Evolutionary conservation across 2,797 vertebrate genomes (phyloP).

Genomic region (Pipistrellus pygmaeus): DNA sequence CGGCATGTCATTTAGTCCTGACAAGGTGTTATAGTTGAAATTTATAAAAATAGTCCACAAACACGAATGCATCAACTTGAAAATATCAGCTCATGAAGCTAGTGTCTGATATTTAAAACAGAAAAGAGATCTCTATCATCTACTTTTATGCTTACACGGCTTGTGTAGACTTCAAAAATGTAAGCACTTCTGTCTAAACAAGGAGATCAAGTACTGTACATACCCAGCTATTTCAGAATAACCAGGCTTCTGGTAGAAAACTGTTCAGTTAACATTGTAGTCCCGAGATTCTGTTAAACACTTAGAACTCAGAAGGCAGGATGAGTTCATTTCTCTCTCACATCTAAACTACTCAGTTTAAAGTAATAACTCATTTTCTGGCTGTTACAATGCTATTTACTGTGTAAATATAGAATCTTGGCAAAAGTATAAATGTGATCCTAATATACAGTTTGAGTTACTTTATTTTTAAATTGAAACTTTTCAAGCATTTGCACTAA

Average conservation of each 20-base stretch:
- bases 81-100: conserved; percentile 47
- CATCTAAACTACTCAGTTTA: conserved; percentile 35
- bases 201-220: neutral
- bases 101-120: conserved; percentile 53
- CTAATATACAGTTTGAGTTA: neutral
- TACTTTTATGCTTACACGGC: neutral
- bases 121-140: conserved; percentile 5
- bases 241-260: conserved; percentile 18
- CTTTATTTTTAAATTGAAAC: conserved; percentile 23
- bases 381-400: neutral
- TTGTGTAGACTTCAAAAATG: conserved; percentile 24
- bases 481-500: conserved; percentile 57
- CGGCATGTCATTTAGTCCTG: neutral
- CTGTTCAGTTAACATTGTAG: neutral
- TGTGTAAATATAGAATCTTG: conserved; percentile 26
- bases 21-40: neutral
- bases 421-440: conserved; percentile 1
- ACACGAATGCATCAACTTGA: conserved; percentile 43
- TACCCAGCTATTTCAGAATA: neutral
- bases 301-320: neutral
- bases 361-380: conserved; percentile 29
- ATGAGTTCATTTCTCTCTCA: conserved; percentile 6
- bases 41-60: neutral
- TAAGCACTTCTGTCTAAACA: conserved; percentile 35
- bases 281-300: conserved; percentile 23